Conservation (phyloP, 37 sponge, comb jelly and placozoan species). For the Chondrilla cf. caribensis region DNA sequence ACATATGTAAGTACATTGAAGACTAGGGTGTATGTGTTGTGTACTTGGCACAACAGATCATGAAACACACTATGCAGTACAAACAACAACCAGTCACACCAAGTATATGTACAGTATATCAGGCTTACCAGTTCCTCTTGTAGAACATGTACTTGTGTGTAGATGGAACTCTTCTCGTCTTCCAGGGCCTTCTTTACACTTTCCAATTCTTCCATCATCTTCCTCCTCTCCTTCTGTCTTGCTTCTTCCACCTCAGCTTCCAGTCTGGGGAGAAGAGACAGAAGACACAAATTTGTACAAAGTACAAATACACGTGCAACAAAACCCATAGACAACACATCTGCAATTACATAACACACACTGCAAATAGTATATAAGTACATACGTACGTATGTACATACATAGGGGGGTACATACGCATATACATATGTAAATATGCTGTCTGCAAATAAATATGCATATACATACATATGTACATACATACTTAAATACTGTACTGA, state of each 20-base stretch:
- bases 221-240: conserved; percentile 56
- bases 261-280: conserved; percentile 34
- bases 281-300: too few species aligned
- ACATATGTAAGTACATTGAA: too few species aligned
- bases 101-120: too few species aligned
- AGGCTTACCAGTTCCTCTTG: not conserved
- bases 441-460: not conserved
- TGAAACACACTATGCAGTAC: too few species aligned
- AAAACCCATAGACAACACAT: too few species aligned
- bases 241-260: conserved; percentile 74
- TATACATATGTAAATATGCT: not conserved
- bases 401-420: not conserved
- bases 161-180: conserved; percentile 12
- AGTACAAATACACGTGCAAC: too few species aligned
- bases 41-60: too few species aligned
- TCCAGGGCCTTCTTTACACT: conserved; percentile 34
- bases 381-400: not conserved
- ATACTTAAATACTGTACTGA: not conserved
- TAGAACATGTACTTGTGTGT: not conserved
- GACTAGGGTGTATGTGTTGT: too few species aligned
- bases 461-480: not conserved
- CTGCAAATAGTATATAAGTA: not conserved
- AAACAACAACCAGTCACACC: too few species aligned
- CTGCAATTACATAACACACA: too few species aligned
- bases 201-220: conserved; percentile 67